Conservation (phyloP, 2,113 vertebrate genomes). For the Myrmophylax atrothorax region DNA sequence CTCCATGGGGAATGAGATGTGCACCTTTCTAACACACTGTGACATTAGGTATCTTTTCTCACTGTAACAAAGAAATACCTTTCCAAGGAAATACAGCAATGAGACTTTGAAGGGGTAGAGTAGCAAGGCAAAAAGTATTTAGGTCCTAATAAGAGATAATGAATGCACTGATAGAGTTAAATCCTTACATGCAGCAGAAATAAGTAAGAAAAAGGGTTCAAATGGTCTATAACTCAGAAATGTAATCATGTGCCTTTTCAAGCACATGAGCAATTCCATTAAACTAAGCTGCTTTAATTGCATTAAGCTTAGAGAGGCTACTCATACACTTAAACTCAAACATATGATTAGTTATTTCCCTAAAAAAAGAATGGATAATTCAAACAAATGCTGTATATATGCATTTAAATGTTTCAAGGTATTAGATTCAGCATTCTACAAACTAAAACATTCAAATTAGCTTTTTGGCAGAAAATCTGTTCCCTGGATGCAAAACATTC, state of each 20-base stretch:
- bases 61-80: not conserved
- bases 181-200: not conserved
- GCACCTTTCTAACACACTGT: not conserved
- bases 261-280: conserved; percentile 42
- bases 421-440: not conserved
- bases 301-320: not conserved
- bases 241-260: conserved; percentile 22
- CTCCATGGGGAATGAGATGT: accelerated
- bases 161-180: not conserved
- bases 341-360: not conserved
- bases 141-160: not conserved
- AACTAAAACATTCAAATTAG: not conserved
- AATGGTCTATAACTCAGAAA: not conserved
- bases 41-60: not conserved
- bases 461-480: not conserved
- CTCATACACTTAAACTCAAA: not conserved
- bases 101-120: not conserved
- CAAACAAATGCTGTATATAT: not conserved
- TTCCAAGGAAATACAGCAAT: not conserved
- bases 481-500: not conserved
- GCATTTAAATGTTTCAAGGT: not conserved
- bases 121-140: not conserved
- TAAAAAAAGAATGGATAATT: not conserved
- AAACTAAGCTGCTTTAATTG: conserved; percentile 51
- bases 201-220: not conserved